phyloP scores from a whole-genome alignment of 2,797 vertebrate species.

The Centroberyx gerrardi region DNA sequence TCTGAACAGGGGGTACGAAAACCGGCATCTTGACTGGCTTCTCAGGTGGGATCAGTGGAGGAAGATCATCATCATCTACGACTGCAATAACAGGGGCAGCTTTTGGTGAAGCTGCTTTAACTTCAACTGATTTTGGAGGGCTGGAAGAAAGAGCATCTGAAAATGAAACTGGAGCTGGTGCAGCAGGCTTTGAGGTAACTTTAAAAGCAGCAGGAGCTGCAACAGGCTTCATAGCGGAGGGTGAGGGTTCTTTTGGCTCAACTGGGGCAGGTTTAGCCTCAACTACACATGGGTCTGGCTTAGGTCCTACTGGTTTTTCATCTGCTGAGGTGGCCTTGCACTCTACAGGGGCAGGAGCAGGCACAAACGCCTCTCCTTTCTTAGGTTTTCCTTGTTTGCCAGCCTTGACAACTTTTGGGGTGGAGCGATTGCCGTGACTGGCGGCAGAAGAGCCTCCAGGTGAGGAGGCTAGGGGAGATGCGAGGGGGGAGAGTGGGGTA shows the following conservation, averaged over 20 bases:
- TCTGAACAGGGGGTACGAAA: slow-evolving; percentile 76
- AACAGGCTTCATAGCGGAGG: slow-evolving; percentile 48
- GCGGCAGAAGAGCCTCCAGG: slow-evolving; percentile 43
- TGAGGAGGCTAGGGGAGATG: slow-evolving; percentile 76
- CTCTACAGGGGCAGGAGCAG: slow-evolving; percentile 33
- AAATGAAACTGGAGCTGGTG: slow-evolving; percentile 80
- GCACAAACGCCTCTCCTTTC: slow-evolving; percentile 78
- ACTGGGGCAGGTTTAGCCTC: slow-evolving; percentile 42
- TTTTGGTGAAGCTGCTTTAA: slow-evolving; percentile 59
- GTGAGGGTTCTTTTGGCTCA: slow-evolving; percentile 46
- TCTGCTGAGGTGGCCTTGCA: slow-evolving; percentile 38
- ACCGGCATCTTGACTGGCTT: slow-evolving; percentile 78
- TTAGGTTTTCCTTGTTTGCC: slow-evolving; percentile 85
- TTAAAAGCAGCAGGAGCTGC: slow-evolving; percentile 74
- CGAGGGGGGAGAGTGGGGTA: slow-evolving; percentile 68
- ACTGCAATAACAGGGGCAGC: slow-evolving; percentile 30
- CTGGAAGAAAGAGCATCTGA: slow-evolving; percentile 71
- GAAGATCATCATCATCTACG: slow-evolving; percentile 91
- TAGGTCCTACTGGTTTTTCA: slow-evolving; percentile 41
- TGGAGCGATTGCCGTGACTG: slow-evolving; percentile 55
- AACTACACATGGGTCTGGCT: slow-evolving; percentile 29
- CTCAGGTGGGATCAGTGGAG: slow-evolving; percentile 94
- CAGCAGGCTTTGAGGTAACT: slow-evolving; percentile 76
- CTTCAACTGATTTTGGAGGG: slow-evolving; percentile 70
- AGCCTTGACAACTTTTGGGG: slow-evolving; percentile 86